phyloP scores from a whole-genome alignment of 2,113 vertebrate species.

The Phyllostomus hastatus region DNA sequence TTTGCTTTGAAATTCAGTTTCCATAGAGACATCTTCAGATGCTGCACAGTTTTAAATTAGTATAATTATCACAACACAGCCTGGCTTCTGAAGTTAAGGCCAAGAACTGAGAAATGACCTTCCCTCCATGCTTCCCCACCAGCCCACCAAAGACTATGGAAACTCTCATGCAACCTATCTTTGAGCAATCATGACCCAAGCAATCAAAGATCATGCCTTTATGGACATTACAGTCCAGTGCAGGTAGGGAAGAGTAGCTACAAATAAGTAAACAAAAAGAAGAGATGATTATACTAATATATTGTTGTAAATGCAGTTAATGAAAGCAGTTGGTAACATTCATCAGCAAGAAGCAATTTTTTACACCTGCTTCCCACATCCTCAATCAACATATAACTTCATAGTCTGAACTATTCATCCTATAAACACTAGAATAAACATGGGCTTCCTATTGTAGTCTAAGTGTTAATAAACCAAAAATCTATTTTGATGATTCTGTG shows the following conservation, averaged over 20 bases:
- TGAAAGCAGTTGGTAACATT: not conserved
- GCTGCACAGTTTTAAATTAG: not conserved
- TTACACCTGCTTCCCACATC: constrained; percentile 9
- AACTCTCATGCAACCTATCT: not conserved
- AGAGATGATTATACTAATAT: not conserved
- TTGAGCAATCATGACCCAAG: not conserved
- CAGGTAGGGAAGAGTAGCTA: not conserved
- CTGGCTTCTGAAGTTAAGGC: constrained; percentile 3
- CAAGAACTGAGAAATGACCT: not conserved
- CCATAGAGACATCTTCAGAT: constrained; percentile 19
- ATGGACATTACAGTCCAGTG: not conserved
- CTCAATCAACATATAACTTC: not conserved
- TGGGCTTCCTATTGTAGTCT: not conserved
- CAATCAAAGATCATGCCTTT: not conserved
- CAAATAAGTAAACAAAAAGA: not conserved
- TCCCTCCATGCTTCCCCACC: not conserved
- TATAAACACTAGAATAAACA: not conserved
- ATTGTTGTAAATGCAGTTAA: not conserved
- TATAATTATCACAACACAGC: not conserved
- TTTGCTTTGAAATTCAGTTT: constrained; percentile 38
- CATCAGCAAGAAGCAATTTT: not conserved
- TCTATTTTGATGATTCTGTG: not conserved
- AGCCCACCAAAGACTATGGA: not conserved
- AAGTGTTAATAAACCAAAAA: not conserved
- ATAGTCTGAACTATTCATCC: not conserved